Conservation (phyloP, 1,140 invertebrate genomes). For the Phthorimaea operculella region DNA sequence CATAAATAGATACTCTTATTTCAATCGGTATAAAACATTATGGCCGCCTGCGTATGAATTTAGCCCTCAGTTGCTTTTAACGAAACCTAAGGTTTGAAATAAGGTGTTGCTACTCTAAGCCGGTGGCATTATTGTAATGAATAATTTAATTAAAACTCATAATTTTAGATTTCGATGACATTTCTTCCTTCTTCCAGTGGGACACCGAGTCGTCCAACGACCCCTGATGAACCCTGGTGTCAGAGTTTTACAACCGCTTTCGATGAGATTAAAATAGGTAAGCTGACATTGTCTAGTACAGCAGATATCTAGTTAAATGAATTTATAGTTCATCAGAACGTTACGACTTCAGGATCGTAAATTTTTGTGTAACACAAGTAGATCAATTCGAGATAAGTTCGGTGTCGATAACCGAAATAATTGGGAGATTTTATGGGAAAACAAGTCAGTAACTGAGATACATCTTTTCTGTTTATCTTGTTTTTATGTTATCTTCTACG, state of each 20-base stretch:
- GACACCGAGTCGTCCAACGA: too few species aligned
- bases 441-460: not conserved
- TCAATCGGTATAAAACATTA: not conserved
- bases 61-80: too few species aligned
- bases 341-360: constrained; percentile 49
- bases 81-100: too few species aligned
- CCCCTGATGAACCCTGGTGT: too few species aligned
- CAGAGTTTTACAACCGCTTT: too few species aligned
- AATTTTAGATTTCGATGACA: too few species aligned
- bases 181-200: too few species aligned
- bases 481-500: too few species aligned
- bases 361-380: constrained; percentile 55
- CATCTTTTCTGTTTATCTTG: too few species aligned
- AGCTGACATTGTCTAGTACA: constrained; percentile 23
- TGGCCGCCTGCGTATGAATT: not conserved
- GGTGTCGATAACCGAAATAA: constrained; percentile 46
- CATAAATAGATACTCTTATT: not conserved
- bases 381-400: constrained; percentile 42
- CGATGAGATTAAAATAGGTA: constrained; percentile 45
- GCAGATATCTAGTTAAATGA: constrained; percentile 47
- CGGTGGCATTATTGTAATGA: too few species aligned
- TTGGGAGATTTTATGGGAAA: constrained; percentile 41
- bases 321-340: constrained; percentile 57
- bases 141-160: too few species aligned
- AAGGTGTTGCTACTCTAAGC: too few species aligned